phyloP scores from a whole-genome alignment of 2,113 vertebrate species.

The Hippocampus barbouri region DNA sequence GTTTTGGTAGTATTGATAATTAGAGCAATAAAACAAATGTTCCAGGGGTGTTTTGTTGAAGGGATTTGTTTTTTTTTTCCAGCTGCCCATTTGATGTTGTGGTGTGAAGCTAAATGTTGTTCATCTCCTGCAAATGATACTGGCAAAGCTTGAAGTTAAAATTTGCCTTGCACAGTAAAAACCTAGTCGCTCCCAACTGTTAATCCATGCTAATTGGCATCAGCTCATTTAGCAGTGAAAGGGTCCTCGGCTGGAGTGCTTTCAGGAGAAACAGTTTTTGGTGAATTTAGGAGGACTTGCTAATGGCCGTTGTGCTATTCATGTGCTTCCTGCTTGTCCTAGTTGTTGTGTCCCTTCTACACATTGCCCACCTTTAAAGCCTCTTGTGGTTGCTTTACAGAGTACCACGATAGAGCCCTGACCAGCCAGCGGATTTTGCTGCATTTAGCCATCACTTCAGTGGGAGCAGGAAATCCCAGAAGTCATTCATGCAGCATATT shows the following conservation, averaged over 20 bases:
- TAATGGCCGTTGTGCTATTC: conserved; percentile 58
- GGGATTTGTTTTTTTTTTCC: background rate
- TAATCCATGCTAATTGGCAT: conserved; percentile 55
- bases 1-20: background rate
- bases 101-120: conserved; percentile 29
- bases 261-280: conserved; percentile 37
- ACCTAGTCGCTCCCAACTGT: conserved; percentile 35
- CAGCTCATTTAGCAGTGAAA: conserved; percentile 63
- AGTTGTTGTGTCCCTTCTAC: conserved; percentile 44
- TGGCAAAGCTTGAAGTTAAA: conserved; percentile 8
- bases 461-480: conserved; percentile 74
- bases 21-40: background rate
- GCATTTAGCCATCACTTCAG: conserved; percentile 57
- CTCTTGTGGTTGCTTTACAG: conserved; percentile 19
- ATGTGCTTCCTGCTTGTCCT: conserved; percentile 49
- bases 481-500: conserved; percentile 71
- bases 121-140: conserved; percentile 44
- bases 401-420: conserved; percentile 25
- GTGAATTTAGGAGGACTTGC: conserved; percentile 38
- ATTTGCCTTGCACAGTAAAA: conserved; percentile 14
- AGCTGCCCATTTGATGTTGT: conserved; percentile 24
- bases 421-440: conserved; percentile 28
- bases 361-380: conserved; percentile 29
- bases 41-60: background rate
- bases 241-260: conserved; percentile 51